A percentile compares a stretch with the other conserved stretches of the same genome.
phyloP scores from a whole-genome alignment of 2,888 invertebrate genomes.

The Tipula helvola region DNA sequence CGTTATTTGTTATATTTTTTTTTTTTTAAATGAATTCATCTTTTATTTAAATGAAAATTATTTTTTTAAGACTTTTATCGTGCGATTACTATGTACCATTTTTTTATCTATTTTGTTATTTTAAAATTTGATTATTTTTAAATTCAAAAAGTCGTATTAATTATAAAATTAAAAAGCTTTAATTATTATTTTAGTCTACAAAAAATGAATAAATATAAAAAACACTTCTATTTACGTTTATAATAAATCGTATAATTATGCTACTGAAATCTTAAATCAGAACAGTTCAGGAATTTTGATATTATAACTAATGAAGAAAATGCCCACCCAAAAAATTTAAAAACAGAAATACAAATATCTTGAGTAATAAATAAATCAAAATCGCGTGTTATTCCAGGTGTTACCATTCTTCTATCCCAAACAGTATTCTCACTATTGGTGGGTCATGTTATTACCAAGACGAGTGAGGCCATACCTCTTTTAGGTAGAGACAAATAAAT shows the following conservation, averaged over 20 bases:
- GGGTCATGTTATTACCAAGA: conserved; percentile 97
- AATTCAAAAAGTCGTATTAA: not conserved
- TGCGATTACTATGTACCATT: not conserved
- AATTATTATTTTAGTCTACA: not conserved
- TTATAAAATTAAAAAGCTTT: not conserved
- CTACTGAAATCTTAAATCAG: not conserved
- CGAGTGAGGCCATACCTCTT: conserved; percentile 97
- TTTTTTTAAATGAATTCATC: not conserved
- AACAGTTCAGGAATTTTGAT: not conserved
- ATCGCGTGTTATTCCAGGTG: conserved; percentile 68
- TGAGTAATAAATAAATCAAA: not conserved
- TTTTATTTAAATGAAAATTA: not conserved
- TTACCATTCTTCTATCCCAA: conserved; percentile 97
- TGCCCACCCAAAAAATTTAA: not conserved
- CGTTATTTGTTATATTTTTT: not conserved
- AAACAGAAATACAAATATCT: not conserved
- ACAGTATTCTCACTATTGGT: conserved; percentile 99
- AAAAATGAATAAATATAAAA: not conserved
- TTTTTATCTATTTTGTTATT: not conserved
- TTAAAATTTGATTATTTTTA: not conserved
- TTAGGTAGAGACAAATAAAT: conserved; percentile 56
- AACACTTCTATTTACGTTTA: not conserved
- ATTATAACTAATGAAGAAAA: not conserved
- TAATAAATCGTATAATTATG: too few relatives aligned
- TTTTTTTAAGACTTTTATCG: not conserved